Evolutionary conservation across 2,113 vertebrate species (phyloP), one percentile per base, ranked within the genome.

Genomic region (Tachysurus vachellii): DNA sequence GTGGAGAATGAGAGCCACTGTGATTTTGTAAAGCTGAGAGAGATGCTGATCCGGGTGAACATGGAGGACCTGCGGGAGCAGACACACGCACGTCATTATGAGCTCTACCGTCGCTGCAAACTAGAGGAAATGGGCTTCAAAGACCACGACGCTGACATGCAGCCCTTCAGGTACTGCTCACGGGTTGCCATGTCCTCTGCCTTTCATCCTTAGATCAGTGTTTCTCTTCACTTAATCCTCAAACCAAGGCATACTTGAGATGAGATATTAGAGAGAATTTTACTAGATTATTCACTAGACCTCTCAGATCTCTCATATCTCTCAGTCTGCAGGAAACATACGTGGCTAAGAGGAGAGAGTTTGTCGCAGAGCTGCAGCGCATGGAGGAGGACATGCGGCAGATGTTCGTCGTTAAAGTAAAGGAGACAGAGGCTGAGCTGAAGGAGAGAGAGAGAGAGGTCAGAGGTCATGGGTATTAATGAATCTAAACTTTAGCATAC

Each of bases 111-210:
- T 47, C 95, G 97, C 89, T 98, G 97, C 93, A 99, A 98, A 17
- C 93, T 99, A 89, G 97, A 99, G 85, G 97, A 99, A 94, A 98
- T 99, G 97, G 98, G 98, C 73, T 99, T 99, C 93, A 98, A 97
- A 94, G 98, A 99, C 94, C 96, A 96, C 0, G 96, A 97, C 26
- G 95, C 96, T 0, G 97, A 98, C 94, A 97, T 91, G 93, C 95
- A 98, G 91, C 96, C 97, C 44, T 98, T 99, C 95, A 99, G 98
- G 98, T 98, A 79, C 14, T 44, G 36, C 59, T n/a, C 81, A 73
- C 14, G 11, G 36, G 14, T 54, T 50, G 80, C 19, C 42, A 50
- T 19, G 12, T 19, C n/a, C 79, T 31, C 26, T 42, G 54, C 3
- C 14, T 10, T 12, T 50, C 21, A 62, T 47, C 68, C 19, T 26